These are phyloP conservation scores for Diarsia brunnea DNA, from an alignment of 2,888 invertebrate genomes.

Conservation along the genomic window DNA sequence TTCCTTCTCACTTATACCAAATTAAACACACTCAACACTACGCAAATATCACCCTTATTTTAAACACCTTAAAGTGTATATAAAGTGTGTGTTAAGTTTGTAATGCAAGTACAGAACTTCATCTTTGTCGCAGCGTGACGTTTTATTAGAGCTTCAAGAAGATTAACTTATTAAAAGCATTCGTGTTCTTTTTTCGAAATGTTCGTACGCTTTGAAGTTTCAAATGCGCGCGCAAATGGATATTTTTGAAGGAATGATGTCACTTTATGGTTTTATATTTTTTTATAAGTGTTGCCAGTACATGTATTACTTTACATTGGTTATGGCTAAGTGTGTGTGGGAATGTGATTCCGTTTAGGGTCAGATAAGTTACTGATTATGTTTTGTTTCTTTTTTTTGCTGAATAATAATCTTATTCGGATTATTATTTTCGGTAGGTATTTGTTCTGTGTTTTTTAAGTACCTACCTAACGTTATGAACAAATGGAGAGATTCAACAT, in stretches of 20 bases:
- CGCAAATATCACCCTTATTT: slow-evolving; percentile 35
- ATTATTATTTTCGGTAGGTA: slow-evolving; percentile 25
- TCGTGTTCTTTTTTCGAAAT: slow-evolving; percentile 68
- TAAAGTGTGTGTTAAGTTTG: slow-evolving; percentile 39
- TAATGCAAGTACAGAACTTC: slow-evolving; percentile 63
- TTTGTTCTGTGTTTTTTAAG: slow-evolving; percentile 15
- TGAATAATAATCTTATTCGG: not conserved
- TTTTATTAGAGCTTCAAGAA: slow-evolving; percentile 83
- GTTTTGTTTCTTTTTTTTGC: slow-evolving; percentile 30
- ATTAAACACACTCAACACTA: slow-evolving; percentile 29
- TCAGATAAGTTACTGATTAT: slow-evolving; percentile 53
- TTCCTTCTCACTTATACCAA: slow-evolving; percentile 74
- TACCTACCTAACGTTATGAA: not conserved
- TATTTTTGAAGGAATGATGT: slow-evolving; percentile 58
- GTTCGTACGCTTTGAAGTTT: slow-evolving; percentile 63
- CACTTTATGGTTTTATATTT: slow-evolving; percentile 48
- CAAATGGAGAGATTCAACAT: not conserved
- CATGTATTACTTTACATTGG: slow-evolving; percentile 45
- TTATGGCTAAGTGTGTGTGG: slow-evolving; percentile 58
- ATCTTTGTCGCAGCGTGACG: slow-evolving; percentile 81
- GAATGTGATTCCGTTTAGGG: slow-evolving; percentile 54
- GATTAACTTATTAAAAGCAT: slow-evolving; percentile 85
- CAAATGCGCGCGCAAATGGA: slow-evolving; percentile 59
- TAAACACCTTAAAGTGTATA: accelerated
- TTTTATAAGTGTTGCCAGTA: slow-evolving; percentile 43